phyloP scores from a whole-genome alignment of 2,113 vertebrate genomes.

The Hoplias malabaricus region DNA sequence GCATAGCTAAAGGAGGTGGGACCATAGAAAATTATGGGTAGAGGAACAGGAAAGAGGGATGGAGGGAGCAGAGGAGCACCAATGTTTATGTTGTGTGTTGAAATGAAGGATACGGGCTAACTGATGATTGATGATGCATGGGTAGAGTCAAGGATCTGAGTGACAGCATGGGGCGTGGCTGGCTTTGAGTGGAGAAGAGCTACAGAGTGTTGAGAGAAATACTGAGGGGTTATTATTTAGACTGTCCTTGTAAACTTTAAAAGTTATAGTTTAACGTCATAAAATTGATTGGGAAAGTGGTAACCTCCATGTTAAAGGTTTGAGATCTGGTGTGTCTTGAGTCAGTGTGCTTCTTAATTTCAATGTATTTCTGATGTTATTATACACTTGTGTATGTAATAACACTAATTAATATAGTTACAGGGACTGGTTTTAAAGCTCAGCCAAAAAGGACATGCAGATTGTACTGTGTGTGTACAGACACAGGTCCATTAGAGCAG shows the following conservation, averaged over 20 bases:
- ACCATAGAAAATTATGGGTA: conserved; percentile 44
- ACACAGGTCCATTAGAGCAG: background rate
- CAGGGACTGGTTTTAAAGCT: too few species aligned
- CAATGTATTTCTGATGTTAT: too few species aligned
- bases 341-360: too few species aligned
- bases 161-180: background rate
- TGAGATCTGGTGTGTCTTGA: too few species aligned
- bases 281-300: too few species aligned
- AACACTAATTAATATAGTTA: too few species aligned
- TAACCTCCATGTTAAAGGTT: too few species aligned
- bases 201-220: background rate
- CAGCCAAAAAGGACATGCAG: too few species aligned
- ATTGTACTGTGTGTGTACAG: too few species aligned
- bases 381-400: too few species aligned
- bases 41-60: conserved; percentile 51
- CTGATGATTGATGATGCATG: conserved; percentile 36
- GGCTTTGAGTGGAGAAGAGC: background rate
- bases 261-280: too few species aligned
- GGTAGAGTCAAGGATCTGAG: background rate
- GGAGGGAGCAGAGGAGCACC: conserved; percentile 21
- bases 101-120: conserved; percentile 28
- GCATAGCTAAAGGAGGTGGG: conserved; percentile 38
- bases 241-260: too few species aligned
- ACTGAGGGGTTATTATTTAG: background rate
- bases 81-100: conserved; percentile 46